Base-by-base conservation (phyloP, 2,797 vertebrate genomes). In the Peromyscus eremicus region DNA sequence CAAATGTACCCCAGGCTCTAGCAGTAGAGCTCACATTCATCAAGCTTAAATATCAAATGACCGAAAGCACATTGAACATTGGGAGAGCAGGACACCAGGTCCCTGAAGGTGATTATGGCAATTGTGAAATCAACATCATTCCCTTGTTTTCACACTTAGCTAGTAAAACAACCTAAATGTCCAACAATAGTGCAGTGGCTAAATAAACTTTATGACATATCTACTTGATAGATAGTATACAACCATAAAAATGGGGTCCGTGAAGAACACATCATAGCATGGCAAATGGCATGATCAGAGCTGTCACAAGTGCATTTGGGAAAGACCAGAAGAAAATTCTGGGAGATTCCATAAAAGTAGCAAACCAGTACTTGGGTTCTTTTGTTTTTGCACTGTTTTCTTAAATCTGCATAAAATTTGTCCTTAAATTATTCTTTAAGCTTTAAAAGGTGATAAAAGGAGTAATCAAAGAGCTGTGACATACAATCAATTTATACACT, bases 21-120 rank as follows among this genome's bases (percentile, higher is more conserved):
- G 76, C 40, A 80, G 75, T 52, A 89, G 73, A 95, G 66, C 68
- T 96, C 82, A 96, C 71, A 94, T 93, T 89, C 92, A 94, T 94
- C 94, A 96, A 70, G 46, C 70, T 96, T 96, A 97, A 97, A 92
- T 96, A 96, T 95, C 85, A 97, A 96, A 97, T 96, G 88, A 94
- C 6, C 0, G 86, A 94, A 93, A 92, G 88, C 68, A 82, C 76
- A 71, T 8, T 46, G 90, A 90, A 73, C 62, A 82, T 62, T 92
- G 96, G 92, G 71, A 92, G 62, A 93, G 79, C 49, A 95, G 94
- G 92, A 79, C 68, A 95, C 71, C 55, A 76, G 86, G 90, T 97
- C 64, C 77, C 66, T 32, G 49, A 91, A 34, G 70, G 87, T 96
- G 91, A 91, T 88, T 70, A 93, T 77, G 73, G 37, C 96, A 90